Evolutionary conservation across 37 sponge, comb jelly and placozoan genomes (phyloP), one percentile per base, ranked within the genome.

Genomic region (Ephydatia muelleri): DNA sequence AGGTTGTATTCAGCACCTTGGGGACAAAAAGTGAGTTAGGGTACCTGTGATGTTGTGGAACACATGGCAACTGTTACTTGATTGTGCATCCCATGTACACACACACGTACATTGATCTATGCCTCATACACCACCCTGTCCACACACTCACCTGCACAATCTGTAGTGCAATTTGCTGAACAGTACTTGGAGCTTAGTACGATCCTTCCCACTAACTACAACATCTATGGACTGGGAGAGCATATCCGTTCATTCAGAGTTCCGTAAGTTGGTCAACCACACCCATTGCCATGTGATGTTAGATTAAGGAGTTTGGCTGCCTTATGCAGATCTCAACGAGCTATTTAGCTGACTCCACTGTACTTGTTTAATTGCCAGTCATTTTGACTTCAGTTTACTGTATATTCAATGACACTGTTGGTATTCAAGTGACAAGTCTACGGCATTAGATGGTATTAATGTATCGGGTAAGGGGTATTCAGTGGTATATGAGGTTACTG

Each of bases 181-280:
- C 97, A 97, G 84, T 97, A 88, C 70, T 83, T 97, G 66, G 37
- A 68, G 34, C 78, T 97, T 43, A 76, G 84, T 26, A 94, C 97
- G 1, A 57, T 48, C 19, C 89, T 94, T 8, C 93, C 97, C 31
- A 26, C 27, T 3, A 79, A 75, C 70, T 68, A 81, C 57, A 83
- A 84, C 75, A 49, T 97, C 26, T 97, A 97, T 82, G 97, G 97
- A 57, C 82, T 97, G 6, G 97, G 97, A 37, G 95, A 97, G 72
- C 92, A 92, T 70, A 77, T 81, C 26, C 40, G 57, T 47, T 49
- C 78, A 16, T 9, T 49, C 6, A 43, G 43, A 6, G 6, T 43
- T 6, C 43, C 43, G 43, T 43, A 43, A 43, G 43, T 43, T n/a
- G 43, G 6, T 6, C 43, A 43, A 3, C 3, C 6, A 6, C 6